These are phyloP conservation scores for Rhadinocentrus ornatus DNA, from an alignment of 2,797 vertebrate genomes.

Conservation along the genomic window DNA sequence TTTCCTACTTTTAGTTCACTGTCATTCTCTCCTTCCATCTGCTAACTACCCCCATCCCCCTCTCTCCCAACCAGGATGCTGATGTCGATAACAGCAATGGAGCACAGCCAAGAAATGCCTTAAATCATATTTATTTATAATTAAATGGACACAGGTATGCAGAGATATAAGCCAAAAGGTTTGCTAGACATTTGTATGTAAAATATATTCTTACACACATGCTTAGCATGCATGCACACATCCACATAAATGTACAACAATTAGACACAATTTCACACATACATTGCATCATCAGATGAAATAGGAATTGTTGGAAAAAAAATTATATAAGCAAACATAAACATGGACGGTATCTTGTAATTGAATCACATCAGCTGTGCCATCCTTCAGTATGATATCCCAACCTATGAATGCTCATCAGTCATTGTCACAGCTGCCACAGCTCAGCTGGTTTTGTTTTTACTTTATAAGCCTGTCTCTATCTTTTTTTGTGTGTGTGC, in stretches of 20 bases:
- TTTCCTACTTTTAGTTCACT: slow-evolving; percentile 50
- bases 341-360: neutral
- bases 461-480: neutral
- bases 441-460: neutral
- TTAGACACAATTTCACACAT: slow-evolving; percentile 6
- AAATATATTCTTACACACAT: neutral
- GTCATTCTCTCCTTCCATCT: slow-evolving; percentile 48
- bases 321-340: neutral
- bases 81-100: slow-evolving; percentile 67
- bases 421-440: neutral
- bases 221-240: neutral
- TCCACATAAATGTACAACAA: neutral
- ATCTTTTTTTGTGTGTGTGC: too few relatives aligned
- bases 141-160: slow-evolving; percentile 42
- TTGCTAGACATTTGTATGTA: neutral
- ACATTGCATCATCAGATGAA: neutral
- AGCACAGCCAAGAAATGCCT: slow-evolving; percentile 57
- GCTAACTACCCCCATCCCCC: slow-evolving; percentile 21
- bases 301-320: slow-evolving; percentile 1
- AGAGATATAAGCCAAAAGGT: slow-evolving; percentile 24
- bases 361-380: neutral
- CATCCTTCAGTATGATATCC: neutral
- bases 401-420: neutral
- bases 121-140: slow-evolving; percentile 71
- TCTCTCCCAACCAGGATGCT: slow-evolving; percentile 57